phyloP scores from a whole-genome alignment of 2,113 vertebrate species.

The Lagopus leucura region DNA sequence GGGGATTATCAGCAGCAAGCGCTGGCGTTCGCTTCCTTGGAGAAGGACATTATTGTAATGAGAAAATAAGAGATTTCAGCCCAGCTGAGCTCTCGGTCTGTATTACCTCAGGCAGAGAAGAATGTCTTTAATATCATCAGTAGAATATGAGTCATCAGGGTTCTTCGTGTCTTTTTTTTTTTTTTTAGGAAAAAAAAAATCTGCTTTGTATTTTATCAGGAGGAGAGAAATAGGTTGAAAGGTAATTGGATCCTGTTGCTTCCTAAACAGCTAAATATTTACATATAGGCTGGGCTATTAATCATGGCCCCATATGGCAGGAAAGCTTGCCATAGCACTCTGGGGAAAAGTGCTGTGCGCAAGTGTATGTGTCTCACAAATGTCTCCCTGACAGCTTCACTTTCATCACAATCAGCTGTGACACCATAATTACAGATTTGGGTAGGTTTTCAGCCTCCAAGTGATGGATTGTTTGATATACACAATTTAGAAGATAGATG shows the following conservation, averaged over 20 bases:
- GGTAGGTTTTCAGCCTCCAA: constrained; percentile 65
- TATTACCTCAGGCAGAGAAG: background rate
- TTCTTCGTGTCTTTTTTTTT: background rate
- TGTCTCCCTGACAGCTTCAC: constrained; percentile 73
- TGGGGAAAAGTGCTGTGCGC: constrained; percentile 39
- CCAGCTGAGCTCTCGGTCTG: background rate
- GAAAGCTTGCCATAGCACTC: constrained; percentile 46
- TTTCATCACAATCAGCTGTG: constrained; percentile 77
- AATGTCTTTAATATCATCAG: constrained; percentile 8
- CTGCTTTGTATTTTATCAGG: background rate
- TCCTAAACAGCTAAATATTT: constrained; percentile 75
- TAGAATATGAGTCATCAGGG: background rate
- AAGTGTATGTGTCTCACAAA: constrained; percentile 67
- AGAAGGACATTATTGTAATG: background rate
- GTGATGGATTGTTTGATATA: constrained; percentile 78
- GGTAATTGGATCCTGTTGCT: constrained; percentile 72
- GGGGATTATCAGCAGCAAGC: background rate
- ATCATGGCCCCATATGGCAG: constrained; percentile 66
- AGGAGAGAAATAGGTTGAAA: constrained; percentile 57
- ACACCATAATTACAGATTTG: constrained; percentile 78
- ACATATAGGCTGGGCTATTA: constrained; percentile 61
- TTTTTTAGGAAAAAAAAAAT: background rate
- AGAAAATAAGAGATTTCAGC: background rate
- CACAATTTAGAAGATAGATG: constrained; percentile 76
- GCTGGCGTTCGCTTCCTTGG: background rate